Percentiles rank a stretch among this genome's conserved stretches.
These are phyloP conservation scores for Glossosoma conforme DNA, from an alignment of 1,140 invertebrate species.

Conservation along the genomic window DNA sequence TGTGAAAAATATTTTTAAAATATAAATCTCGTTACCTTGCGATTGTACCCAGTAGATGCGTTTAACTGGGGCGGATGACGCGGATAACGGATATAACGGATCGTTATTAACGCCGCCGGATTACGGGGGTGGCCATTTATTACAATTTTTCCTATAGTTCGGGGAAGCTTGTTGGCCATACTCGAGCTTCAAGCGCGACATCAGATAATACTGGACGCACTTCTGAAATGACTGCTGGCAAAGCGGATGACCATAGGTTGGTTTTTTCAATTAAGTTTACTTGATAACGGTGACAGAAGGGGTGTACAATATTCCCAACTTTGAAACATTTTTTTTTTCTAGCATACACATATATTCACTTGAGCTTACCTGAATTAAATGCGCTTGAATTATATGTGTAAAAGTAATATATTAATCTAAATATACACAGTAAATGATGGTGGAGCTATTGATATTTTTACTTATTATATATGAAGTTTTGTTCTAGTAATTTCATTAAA, in stretches of 20 bases:
- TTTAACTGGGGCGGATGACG: conserved; percentile 23
- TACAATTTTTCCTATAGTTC: conserved; percentile 25
- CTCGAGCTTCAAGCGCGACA: conserved; percentile 22
- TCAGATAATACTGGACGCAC: conserved; percentile 23
- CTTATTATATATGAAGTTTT: no score
- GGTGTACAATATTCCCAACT: neutral
- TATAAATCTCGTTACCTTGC: no score
- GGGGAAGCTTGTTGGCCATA: conserved; percentile 5
- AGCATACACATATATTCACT: no score
- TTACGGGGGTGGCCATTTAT: conserved; percentile 29
- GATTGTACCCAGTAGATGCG: no score
- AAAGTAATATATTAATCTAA: no score
- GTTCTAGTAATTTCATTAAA: no score
- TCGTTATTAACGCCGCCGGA: conserved; percentile 30
- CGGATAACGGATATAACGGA: conserved; percentile 28
- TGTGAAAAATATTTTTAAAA: no score
- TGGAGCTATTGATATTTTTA: no score
- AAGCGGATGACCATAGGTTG: conserved; percentile 7
- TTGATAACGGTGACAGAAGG: conserved; percentile 8
- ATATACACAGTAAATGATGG: no score
- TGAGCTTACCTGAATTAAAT: no score
- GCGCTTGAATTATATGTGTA: no score
- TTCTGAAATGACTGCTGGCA: conserved; percentile 18
- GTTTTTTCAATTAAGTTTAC: conserved; percentile 25
- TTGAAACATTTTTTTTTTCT: no score